These are phyloP conservation scores for Pseudorhiza aurosa DNA, from an alignment of 30 jellyfish, hydroid and myxozoan genomes.

Conservation along the genomic window DNA sequence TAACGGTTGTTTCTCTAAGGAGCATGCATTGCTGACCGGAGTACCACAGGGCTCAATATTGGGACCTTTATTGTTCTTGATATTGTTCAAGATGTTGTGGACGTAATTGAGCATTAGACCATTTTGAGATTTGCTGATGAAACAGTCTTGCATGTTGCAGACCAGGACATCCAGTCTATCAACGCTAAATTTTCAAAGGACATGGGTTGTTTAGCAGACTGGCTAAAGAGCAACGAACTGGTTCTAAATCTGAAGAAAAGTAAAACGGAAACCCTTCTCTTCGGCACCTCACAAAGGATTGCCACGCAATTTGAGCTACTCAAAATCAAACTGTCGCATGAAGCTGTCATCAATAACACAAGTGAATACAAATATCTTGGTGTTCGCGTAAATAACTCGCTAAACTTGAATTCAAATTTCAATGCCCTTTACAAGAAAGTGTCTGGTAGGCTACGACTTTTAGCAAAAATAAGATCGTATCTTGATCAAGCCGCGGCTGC, in stretches of 20 bases:
- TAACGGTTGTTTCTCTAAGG: slow-evolving; percentile 17
- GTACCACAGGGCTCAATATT: slow-evolving; percentile 35
- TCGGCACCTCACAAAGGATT: slow-evolving; percentile 50
- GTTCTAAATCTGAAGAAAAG: slow-evolving; percentile 36
- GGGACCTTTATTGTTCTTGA: slow-evolving; percentile 12
- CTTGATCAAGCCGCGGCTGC: too few relatives aligned
- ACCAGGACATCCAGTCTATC: slow-evolving; percentile 61
- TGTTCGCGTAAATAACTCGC: slow-evolving; percentile 60
- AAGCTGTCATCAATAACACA: slow-evolving; percentile 59
- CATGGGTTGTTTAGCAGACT: slow-evolving; percentile 61
- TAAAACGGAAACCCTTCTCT: slow-evolving; percentile 35
- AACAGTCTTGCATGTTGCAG: slow-evolving; percentile 61
- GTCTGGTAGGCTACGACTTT: too few relatives aligned
- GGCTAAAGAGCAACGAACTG: slow-evolving; percentile 50
- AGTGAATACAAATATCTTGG: slow-evolving; percentile 64
- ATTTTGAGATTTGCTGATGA: slow-evolving; percentile 58
- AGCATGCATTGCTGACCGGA: slow-evolving; percentile 21
- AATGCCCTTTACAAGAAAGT: too few relatives aligned
- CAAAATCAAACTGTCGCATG: slow-evolving; percentile 51
- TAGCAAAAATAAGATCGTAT: too few relatives aligned
- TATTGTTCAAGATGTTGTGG: slow-evolving; percentile 39
- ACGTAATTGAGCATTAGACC: slow-evolving; percentile 43
- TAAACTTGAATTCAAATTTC: slow-evolving; percentile 9
- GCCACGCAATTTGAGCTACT: slow-evolving; percentile 63
- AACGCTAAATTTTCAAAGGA: slow-evolving; percentile 64